These are phyloP conservation scores for Anhinga rufa DNA, from an alignment of 2,113 vertebrate genomes.

Conservation along the genomic window DNA sequence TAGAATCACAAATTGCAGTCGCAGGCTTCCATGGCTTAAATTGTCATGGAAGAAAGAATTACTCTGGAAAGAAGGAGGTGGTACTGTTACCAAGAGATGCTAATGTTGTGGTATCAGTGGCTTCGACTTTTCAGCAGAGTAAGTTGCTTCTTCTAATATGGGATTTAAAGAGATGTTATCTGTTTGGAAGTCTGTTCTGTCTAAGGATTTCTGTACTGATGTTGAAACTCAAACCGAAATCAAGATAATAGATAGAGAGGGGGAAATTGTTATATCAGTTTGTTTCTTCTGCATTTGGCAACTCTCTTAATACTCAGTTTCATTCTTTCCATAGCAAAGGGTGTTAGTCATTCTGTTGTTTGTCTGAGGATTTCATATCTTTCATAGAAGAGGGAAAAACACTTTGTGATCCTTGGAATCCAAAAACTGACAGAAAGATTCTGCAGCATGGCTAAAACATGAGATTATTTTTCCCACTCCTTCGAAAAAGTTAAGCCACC, in stretches of 20 bases:
- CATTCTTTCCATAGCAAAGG: slow-evolving; percentile 49
- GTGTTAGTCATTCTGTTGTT: slow-evolving; percentile 44
- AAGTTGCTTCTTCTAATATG: neutral
- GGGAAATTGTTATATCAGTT: slow-evolving; percentile 16
- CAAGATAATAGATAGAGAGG: neutral
- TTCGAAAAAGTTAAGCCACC: neutral
- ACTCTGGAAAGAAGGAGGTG: neutral
- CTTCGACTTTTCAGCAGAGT: neutral
- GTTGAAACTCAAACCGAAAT: slow-evolving; percentile 32
- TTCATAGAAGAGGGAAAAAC: neutral
- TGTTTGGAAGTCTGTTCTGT: neutral
- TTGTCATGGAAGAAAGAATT: neutral
- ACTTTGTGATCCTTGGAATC: neutral
- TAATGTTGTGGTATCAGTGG: neutral
- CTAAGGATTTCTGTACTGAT: neutral
- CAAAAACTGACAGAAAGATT: neutral
- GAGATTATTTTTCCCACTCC: neutral
- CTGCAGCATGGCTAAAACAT: neutral
- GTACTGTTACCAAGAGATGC: neutral
- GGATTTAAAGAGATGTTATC: neutral
- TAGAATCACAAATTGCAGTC: neutral
- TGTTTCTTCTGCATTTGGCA: slow-evolving; percentile 47
- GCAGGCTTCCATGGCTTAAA: neutral
- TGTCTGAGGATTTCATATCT: slow-evolving; percentile 26
- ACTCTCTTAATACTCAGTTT: slow-evolving; percentile 17